Conservation (phyloP, 2,888 invertebrate species). For the Apocheima hispidaria region DNA sequence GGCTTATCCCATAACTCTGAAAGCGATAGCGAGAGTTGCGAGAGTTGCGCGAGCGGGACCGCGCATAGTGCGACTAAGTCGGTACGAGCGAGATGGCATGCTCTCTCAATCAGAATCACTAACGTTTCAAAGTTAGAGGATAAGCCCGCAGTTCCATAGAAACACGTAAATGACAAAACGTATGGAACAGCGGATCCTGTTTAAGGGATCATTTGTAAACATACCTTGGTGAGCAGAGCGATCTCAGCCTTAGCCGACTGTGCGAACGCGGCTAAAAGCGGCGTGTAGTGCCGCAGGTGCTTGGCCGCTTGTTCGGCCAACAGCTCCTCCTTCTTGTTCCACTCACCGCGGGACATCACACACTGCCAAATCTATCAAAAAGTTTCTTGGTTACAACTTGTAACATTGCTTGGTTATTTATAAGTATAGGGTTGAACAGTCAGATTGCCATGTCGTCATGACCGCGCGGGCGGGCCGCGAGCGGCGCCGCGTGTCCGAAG, state of each 20-base stretch:
- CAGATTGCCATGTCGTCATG: slow-evolving; percentile 80
- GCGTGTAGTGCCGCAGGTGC: slow-evolving; percentile 94
- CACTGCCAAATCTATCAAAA: slow-evolving; percentile 93
- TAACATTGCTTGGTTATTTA: neutral
- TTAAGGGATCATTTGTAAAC: neutral
- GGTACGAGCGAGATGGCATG: too few relatives aligned
- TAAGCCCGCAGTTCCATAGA: too few relatives aligned
- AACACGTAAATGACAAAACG: too few relatives aligned
- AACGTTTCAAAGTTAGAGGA: too few relatives aligned
- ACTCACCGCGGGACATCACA: slow-evolving; percentile 97
- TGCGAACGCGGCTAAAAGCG: slow-evolving; percentile 94
- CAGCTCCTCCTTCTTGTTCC: slow-evolving; percentile 99
- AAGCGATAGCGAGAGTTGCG: too few relatives aligned
- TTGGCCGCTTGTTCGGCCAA: slow-evolving; percentile 98
- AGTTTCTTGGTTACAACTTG: neutral
- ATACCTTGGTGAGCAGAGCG: slow-evolving; percentile 92
- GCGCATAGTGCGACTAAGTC: too few relatives aligned
- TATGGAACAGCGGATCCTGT: too few relatives aligned
- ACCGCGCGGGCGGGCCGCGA: slow-evolving; percentile 45
- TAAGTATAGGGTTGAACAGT: slow-evolving; percentile 39
- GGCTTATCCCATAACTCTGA: too few relatives aligned
- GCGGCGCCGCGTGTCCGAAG: slow-evolving; percentile 57
- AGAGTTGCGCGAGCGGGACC: too few relatives aligned
- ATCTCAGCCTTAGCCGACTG: slow-evolving; percentile 95
- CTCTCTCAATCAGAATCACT: too few relatives aligned